These are phyloP conservation scores for Halcyon badia DNA, from an alignment of 2,797 vertebrate genomes.

Conservation along the genomic window DNA sequence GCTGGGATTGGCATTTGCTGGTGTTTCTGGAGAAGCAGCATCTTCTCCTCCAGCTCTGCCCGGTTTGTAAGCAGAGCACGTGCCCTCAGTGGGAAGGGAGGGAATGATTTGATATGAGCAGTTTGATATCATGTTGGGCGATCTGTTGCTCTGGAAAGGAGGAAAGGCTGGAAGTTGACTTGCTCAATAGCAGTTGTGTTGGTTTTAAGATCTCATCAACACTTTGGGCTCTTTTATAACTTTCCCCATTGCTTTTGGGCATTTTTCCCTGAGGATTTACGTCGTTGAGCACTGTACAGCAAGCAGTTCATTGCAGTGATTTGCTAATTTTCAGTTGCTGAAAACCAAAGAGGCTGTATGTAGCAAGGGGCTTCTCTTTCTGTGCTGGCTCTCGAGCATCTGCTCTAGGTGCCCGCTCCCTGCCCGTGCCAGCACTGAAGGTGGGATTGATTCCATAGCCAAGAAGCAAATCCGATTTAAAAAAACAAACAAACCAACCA, in stretches of 20 bases:
- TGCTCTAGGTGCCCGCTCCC: background rate
- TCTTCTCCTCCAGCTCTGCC: background rate
- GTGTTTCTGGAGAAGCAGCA: background rate
- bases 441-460: background rate
- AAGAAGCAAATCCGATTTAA: background rate
- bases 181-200: background rate
- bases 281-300: background rate
- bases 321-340: background rate
- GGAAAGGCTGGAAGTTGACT: background rate
- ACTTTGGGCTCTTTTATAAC: background rate
- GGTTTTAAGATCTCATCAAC: constrained; percentile 1
- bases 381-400: background rate
- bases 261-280: constrained; percentile 41
- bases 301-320: background rate
- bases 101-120: background rate
- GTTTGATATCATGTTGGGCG: background rate
- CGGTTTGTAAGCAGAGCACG: background rate
- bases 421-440: background rate
- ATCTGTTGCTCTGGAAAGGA: background rate
- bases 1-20: accelerated
- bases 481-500: background rate
- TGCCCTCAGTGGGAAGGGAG: background rate
- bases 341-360: accelerated
- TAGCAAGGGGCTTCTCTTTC: background rate
- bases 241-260: background rate